A percentile compares a stretch with the other conserved stretches of the same genome.
These are phyloP conservation scores for Pardosa pseudoannulata DNA, from an alignment of 2,888 invertebrate species.

Conservation along the genomic window DNA sequence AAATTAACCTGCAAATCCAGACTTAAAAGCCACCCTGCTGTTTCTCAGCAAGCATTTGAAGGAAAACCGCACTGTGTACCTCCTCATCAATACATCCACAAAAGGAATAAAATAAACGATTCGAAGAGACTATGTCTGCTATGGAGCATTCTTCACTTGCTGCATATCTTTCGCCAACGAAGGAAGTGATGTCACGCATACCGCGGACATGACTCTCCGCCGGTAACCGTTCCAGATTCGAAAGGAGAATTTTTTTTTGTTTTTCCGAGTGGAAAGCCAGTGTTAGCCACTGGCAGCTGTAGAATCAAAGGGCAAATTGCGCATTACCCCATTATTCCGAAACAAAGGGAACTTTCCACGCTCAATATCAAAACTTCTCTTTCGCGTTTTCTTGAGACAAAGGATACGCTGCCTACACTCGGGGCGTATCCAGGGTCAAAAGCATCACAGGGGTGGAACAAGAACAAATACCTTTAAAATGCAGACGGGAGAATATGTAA, in stretches of 20 bases:
- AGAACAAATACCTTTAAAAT: background rate
- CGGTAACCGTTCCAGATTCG: background rate
- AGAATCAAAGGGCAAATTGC: constrained; percentile 3
- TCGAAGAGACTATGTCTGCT: constrained; percentile 30
- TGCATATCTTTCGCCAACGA: constrained; percentile 19
- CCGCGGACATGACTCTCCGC: constrained; percentile 33
- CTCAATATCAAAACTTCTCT: background rate
- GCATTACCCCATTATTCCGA: background rate
- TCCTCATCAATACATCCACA: background rate
- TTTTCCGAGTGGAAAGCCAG: background rate
- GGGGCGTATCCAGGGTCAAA: background rate
- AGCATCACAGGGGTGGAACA: background rate
- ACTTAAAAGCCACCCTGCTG: background rate
- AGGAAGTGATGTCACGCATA: constrained; percentile 61
- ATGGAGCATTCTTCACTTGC: constrained; percentile 25
- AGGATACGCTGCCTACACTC: constrained; percentile 1
- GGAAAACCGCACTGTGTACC: background rate
- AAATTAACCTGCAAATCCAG: background rate
- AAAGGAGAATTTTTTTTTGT: background rate
- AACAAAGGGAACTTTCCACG: constrained; percentile 13
- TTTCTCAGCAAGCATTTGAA: no score
- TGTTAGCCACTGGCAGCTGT: background rate
- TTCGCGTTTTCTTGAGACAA: constrained; percentile 5
- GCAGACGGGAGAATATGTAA: background rate
- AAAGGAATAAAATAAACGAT: constrained; percentile 16